phyloP scores from a whole-genome alignment of 2,888 invertebrate species.

The Scelioninae gen. 1 region DNA sequence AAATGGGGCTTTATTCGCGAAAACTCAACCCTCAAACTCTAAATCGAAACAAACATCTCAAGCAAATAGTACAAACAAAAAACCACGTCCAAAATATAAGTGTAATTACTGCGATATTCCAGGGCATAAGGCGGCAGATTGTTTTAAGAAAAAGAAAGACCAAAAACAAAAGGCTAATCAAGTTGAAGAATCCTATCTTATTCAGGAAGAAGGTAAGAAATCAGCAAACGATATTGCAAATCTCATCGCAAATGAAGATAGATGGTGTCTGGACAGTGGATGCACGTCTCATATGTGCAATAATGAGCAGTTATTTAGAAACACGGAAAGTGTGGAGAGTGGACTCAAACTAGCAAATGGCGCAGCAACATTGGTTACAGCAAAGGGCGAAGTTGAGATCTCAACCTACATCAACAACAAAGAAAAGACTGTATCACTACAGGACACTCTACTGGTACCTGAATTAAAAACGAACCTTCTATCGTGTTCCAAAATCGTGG shows the following conservation, averaged over 20 bases:
- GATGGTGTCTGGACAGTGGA: slow-evolving; percentile 7
- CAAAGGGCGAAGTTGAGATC: slow-evolving; percentile 40
- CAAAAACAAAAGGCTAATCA: not conserved
- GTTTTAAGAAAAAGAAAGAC: not conserved
- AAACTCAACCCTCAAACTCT: not conserved
- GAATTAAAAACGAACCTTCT: slow-evolving; percentile 68
- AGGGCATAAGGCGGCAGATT: slow-evolving; percentile 7
- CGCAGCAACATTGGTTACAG: slow-evolving; percentile 20
- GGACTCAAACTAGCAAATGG: slow-evolving; percentile 38
- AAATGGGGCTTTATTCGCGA: slow-evolving; percentile 2
- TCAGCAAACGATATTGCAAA: not conserved
- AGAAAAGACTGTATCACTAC: not conserved
- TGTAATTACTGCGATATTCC: slow-evolving; percentile 1
- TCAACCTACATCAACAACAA: not conserved
- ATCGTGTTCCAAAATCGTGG: slow-evolving; percentile 67
- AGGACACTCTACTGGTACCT: slow-evolving; percentile 64
- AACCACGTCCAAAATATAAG: slow-evolving; percentile 2
- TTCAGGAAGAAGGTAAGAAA: not conserved
- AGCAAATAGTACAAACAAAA: not conserved
- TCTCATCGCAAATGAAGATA: not conserved
- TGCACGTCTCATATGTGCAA: slow-evolving; percentile 3
- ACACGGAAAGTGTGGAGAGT: not conserved
- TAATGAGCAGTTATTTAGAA: not conserved
- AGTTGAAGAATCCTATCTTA: slow-evolving; percentile 9
- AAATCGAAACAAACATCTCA: no score